Percentiles rank a stretch among this genome's conserved stretches.
phyloP scores from a whole-genome alignment of 1,140 invertebrate genomes.

The Steinernema khuongi region DNA sequence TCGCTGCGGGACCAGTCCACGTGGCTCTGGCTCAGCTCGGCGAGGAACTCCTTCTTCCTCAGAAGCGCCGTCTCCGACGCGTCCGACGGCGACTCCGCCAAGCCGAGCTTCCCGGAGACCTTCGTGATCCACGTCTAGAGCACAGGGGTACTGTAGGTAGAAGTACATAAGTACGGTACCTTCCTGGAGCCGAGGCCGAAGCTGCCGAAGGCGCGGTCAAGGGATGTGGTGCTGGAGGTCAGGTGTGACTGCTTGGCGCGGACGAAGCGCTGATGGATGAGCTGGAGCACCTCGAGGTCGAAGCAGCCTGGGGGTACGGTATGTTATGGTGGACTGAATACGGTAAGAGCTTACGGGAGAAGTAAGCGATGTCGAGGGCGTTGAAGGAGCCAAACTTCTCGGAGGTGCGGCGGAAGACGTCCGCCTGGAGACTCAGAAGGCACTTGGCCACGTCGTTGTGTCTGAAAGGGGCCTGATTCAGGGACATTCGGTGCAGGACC shows the following conservation, averaged over 20 bases:
- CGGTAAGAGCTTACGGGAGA: neutral
- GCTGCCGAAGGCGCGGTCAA: neutral
- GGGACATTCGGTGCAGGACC: neutral
- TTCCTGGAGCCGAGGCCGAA: neutral
- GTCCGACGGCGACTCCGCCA: neutral
- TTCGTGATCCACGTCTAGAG: neutral
- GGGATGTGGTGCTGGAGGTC: neutral
- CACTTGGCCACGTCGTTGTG: neutral
- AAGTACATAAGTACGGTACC: neutral
- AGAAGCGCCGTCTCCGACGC: neutral
- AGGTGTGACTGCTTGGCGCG: neutral
- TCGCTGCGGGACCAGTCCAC: neutral
- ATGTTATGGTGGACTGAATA: neutral
- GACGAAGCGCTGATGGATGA: neutral
- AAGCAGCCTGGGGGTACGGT: neutral
- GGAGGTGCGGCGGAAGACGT: conserved; percentile 4
- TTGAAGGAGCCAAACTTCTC: neutral
- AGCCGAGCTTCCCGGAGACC: neutral
- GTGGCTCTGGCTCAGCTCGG: neutral
- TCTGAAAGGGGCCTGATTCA: neutral
- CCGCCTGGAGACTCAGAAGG: neutral
- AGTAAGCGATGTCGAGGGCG: neutral
- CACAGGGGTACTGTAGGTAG: neutral
- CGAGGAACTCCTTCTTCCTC: neutral
- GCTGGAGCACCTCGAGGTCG: neutral